Evolutionary conservation across 2,888 invertebrate genomes (phyloP).

Genomic region (Macrophya alboannulata): DNA sequence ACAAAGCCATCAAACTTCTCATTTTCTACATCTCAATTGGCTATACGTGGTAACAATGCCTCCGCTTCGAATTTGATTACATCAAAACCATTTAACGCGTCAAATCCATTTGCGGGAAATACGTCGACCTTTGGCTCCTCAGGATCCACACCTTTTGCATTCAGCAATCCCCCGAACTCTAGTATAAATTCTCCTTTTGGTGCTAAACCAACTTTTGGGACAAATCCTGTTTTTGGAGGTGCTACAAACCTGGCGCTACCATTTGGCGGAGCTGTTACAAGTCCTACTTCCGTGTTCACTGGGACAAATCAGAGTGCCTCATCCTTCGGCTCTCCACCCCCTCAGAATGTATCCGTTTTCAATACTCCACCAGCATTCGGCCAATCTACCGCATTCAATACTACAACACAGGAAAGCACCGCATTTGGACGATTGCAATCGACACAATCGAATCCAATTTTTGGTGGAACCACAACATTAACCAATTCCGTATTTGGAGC

Average conservation of each 20-base stretch:
- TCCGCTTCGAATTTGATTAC: slow-evolving; percentile 64
- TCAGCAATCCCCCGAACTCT: slow-evolving; percentile 65
- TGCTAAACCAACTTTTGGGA: slow-evolving; percentile 71
- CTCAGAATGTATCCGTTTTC: slow-evolving; percentile 57
- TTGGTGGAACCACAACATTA: slow-evolving; percentile 63
- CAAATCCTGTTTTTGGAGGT: slow-evolving; percentile 60
- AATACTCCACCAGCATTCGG: slow-evolving; percentile 68
- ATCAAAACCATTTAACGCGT: slow-evolving; percentile 26
- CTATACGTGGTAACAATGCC: slow-evolving; percentile 18
- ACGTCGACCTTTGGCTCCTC: slow-evolving; percentile 58
- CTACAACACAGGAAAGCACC: slow-evolving; percentile 63
- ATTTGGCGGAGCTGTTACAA: slow-evolving; percentile 68
- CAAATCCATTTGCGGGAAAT: slow-evolving; percentile 69
- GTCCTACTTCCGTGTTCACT: slow-evolving; percentile 65
- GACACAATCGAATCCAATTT: slow-evolving; percentile 67
- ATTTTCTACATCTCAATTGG: slow-evolving; percentile 65
- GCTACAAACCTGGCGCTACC: slow-evolving; percentile 64
- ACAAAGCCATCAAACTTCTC: slow-evolving; percentile 63
- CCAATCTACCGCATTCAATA: slow-evolving; percentile 68
- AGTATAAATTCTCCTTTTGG: slow-evolving; percentile 70
- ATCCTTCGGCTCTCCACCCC: slow-evolving; percentile 65
- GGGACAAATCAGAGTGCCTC: slow-evolving; percentile 63
- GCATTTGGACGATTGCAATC: slow-evolving; percentile 69
- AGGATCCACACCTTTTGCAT: slow-evolving; percentile 66
- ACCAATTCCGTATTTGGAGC: slow-evolving; percentile 68